phyloP scores from a whole-genome alignment of 2,113 vertebrate species.

The Pygoscelis antarcticus region DNA sequence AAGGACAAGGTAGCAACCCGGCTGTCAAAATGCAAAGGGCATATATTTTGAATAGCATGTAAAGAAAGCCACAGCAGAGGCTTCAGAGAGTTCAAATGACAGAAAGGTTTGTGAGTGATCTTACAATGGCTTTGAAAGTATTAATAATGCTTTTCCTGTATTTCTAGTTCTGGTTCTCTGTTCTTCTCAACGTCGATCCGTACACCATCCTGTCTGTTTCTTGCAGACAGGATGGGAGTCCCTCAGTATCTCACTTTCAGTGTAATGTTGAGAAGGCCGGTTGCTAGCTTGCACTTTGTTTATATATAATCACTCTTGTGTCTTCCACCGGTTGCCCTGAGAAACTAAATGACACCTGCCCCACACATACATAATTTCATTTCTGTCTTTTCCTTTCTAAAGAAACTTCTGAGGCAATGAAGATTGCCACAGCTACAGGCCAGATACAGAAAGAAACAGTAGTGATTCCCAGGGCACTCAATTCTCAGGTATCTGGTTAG shows the following conservation, averaged over 20 bases:
- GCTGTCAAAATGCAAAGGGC: neutral
- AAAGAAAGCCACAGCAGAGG: neutral
- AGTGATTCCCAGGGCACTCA: neutral
- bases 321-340: neutral
- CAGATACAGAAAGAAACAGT: neutral
- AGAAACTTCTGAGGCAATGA: neutral
- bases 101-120: neutral
- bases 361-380: neutral
- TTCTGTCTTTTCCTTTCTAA: neutral
- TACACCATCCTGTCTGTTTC: neutral
- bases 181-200: rapidly evolving
- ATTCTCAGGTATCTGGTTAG: neutral
- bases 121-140: neutral
- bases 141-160: neutral
- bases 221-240: neutral
- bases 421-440: neutral
- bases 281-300: neutral
- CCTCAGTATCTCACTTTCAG: rapidly evolving
- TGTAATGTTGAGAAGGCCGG: neutral
- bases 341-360: neutral
- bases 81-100: neutral
- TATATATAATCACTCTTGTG: neutral
- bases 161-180: neutral
- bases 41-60: neutral
- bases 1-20: neutral